Evolutionary conservation across 2,797 vertebrate genomes (phyloP), one percentile per base, ranked within the genome.

Genomic region (Monodelphis domestica): DNA sequence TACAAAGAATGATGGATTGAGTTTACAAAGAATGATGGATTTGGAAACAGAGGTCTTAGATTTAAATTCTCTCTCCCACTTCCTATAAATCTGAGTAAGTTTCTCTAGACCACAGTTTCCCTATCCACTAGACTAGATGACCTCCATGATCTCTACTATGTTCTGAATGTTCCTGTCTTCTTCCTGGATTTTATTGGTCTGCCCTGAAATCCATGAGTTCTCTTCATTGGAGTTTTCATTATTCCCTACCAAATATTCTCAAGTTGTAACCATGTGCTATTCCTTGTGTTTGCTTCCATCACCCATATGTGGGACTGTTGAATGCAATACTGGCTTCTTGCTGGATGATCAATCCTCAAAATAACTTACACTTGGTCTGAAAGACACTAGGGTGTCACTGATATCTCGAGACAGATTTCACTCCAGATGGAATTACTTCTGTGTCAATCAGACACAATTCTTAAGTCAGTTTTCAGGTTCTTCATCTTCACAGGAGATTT

Each of bases 401-500:
- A 91, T 1, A 15, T 84, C 51, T 11, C n/a, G n/a, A 70, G 88
- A 95, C 87, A 91, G 91, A 94, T 93, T 89, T 93, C 57, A 90
- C 89, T 94, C 95, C 92, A 94, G 94, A 95, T 51, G 87, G 90
- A 96, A 93, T 89, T 50, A 45, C 87, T 87, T 89, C 89, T 30
- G 17, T 52, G 90, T 94, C 94, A 90, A 28, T 95, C 14, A 54
- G 94, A 87, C 91, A 92, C 93, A 91, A 38, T 93, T 92, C 93
- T 94, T 96, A 95, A 30, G 92, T 56, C 56, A 87, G 21, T 84
- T 1, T 0, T 21, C 84, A 91, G 91, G 84, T 26, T 96, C 93
- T 90, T 94, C 90, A 88, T 88, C 59, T 89, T 57, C 92, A 59
- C 78, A 89, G 88, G 45, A 87, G 55, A 91, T 50, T 89, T 54